Evolutionary conservation across 1,140 invertebrate species (phyloP).

Genomic region (Microplitis mediator): DNA sequence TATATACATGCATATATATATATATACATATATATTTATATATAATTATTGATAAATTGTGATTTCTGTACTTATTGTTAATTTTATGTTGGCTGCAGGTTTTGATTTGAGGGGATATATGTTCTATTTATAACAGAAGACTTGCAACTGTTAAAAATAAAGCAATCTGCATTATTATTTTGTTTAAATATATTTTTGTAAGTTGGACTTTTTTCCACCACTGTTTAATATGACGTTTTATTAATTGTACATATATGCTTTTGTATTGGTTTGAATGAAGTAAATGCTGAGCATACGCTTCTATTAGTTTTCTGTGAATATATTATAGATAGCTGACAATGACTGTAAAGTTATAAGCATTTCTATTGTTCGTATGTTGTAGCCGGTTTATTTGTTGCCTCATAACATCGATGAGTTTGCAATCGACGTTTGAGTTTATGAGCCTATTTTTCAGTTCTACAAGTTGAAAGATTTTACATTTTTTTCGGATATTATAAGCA

Average conservation of each 20-base stretch:
- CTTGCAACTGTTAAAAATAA: conserved; percentile 19
- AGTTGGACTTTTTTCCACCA: conserved; percentile 27
- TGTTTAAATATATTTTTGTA: conserved; percentile 29
- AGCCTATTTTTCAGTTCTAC: not conserved
- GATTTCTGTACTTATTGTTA: conserved; percentile 56
- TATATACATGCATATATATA: conserved; percentile 44
- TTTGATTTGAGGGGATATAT: conserved; percentile 59
- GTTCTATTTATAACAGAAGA: conserved; percentile 35
- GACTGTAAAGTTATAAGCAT: conserved; percentile 18
- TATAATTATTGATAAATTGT: conserved; percentile 56
- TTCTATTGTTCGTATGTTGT: conserved; percentile 53
- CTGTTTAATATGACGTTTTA: conserved; percentile 32
- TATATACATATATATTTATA: conserved; percentile 49
- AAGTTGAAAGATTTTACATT: conserved; percentile 9
- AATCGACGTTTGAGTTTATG: conserved; percentile 40
- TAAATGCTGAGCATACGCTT: conserved; percentile 8
- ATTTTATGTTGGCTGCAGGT: conserved; percentile 59
- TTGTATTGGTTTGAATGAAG: conserved; percentile 32
- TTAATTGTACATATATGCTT: conserved; percentile 34
- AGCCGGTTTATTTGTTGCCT: conserved; percentile 40
- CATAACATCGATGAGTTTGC: conserved; percentile 53
- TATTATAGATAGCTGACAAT: not conserved
- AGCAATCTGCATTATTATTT: conserved; percentile 31
- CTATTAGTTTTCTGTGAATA: not conserved
- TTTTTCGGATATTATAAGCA: not conserved